Evolutionary conservation across 2,113 vertebrate genomes (phyloP).

Genomic region (Sinocyclocheilus anshuiensis): DNA sequence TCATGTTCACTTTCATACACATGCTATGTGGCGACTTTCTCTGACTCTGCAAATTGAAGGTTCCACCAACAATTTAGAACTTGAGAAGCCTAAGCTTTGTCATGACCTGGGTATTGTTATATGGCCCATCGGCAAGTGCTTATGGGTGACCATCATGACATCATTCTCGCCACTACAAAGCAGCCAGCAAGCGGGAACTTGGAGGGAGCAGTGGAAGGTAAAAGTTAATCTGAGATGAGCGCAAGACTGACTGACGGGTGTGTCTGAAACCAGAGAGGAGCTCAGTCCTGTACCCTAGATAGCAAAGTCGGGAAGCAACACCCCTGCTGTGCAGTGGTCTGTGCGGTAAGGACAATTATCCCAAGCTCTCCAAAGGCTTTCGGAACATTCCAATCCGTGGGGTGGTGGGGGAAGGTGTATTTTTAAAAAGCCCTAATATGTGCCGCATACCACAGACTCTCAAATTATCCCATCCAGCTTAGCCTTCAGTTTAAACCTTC

Average conservation of each 20-base stretch:
- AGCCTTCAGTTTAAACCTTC: conserved; percentile 85
- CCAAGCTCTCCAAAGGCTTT: conserved; percentile 77
- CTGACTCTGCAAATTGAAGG: background rate
- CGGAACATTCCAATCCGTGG: conserved; percentile 81
- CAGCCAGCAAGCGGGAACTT: conserved; percentile 42
- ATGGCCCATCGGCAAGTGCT: conserved; percentile 61
- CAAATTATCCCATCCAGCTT: conserved; percentile 85
- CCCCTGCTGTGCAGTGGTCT: conserved; percentile 67
- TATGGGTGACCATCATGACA: conserved; percentile 59
- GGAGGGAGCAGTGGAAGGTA: conserved; percentile 52
- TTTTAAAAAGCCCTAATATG: conserved; percentile 87
- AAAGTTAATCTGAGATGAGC: conserved; percentile 58
- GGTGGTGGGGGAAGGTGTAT: conserved; percentile 77
- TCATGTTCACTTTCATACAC: background rate
- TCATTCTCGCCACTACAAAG: conserved; percentile 58
- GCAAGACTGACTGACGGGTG: conserved; percentile 35
- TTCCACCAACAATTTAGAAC: background rate
- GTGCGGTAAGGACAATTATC: conserved; percentile 71
- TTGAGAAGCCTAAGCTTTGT: conserved; percentile 32
- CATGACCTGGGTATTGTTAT: conserved; percentile 43
- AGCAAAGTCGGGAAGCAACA: conserved; percentile 63
- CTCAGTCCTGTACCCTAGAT: conserved; percentile 57
- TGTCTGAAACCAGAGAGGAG: conserved; percentile 41
- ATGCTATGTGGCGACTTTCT: background rate
- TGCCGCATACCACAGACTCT: conserved; percentile 85